These are phyloP conservation scores for Aporophyla nigra DNA, from an alignment of 2,888 invertebrate species.

Conservation along the genomic window DNA sequence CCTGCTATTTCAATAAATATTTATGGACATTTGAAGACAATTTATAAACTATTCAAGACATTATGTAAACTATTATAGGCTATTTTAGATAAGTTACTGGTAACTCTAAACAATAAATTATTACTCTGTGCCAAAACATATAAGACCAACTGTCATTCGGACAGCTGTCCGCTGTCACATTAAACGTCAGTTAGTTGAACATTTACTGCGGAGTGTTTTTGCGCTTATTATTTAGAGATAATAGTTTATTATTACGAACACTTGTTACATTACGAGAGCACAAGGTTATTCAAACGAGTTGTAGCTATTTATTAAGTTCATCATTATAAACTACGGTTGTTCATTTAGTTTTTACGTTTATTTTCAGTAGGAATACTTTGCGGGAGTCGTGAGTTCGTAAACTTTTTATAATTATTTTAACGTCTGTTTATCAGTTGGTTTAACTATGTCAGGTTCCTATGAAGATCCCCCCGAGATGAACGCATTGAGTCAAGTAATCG, in stretches of 20 bases:
- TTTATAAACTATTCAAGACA: constrained; percentile 18
- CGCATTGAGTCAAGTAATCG: constrained; percentile 83
- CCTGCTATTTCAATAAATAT: constrained; percentile 1
- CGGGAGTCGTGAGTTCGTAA: constrained; percentile 27
- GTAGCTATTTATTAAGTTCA: constrained; percentile 25
- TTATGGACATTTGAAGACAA: background rate
- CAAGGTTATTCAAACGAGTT: constrained; percentile 60
- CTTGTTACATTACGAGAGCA: constrained; percentile 47
- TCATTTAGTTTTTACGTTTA: constrained; percentile 34
- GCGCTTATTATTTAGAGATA: constrained; percentile 49
- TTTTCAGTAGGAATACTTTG: background rate
- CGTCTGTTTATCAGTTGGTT: constrained; percentile 25
- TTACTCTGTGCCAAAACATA: constrained; percentile 33
- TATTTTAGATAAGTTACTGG: constrained; percentile 14
- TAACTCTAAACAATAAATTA: constrained; percentile 21
- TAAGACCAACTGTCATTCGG: constrained; percentile 32
- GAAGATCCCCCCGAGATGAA: constrained; percentile 75
- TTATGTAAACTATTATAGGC: constrained; percentile 16
- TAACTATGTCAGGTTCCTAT: constrained; percentile 60
- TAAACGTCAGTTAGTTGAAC: constrained; percentile 31
- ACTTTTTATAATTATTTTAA: constrained; percentile 30
- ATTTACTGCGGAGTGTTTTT: constrained; percentile 17
- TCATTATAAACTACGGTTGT: constrained; percentile 26
- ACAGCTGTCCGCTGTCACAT: constrained; percentile 37
- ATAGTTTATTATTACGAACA: constrained; percentile 49